Base-by-base conservation (phyloP, 23 tunicate genomes). In the Trididemnum clinides region DNA sequence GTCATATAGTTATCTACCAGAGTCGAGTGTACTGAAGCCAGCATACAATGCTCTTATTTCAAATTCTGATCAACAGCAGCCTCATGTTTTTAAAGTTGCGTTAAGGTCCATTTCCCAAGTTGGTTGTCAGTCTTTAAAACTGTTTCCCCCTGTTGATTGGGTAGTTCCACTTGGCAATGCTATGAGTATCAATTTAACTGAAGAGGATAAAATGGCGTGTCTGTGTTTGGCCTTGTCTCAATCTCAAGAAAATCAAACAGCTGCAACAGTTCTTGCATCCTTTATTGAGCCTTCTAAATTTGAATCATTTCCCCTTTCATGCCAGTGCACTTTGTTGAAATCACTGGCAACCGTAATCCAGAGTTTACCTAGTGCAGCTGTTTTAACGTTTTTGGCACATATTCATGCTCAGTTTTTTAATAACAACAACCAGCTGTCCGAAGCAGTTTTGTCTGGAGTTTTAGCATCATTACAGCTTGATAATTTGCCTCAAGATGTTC, bases 81-180 rank as follows among this genome's bases (percentile, higher is more conserved):
- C n/a, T n/a, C n/a, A n/a, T n/a, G n/a, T n/a, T n/a, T n/a, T n/a
- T n/a, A 73, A 37, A 19, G 57, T 36, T 20, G 12, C 31, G 30
- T 28, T 64, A 18, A 23, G 18, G 12, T 50, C 87, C 33, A 23
- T 66, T 26, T 33, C 74, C n/a, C 73, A 85, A 31, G 69, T 72
- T 6, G 30, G 64, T 21, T 39, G 19, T 50, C 19, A 81, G 7
- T 37, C 32, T 30, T 39, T 36, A 15, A 39, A 50, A 20, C 34
- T 71, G 0, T 50, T 84, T n/a, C 94, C 94, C 28, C 94, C 94
- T 1, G 88, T 89, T 19, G 78, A 89, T 51, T 89, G 88, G 94
- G n/a, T 44, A 7, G 25, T 22, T 0, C 59, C 49, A 6, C 33
- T 87, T 26, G 27, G 77, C 6, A 33, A 54, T 25, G 3, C 81